Conservation (phyloP, 2,797 vertebrate genomes). For the Arnoldichthys spilopterus region DNA sequence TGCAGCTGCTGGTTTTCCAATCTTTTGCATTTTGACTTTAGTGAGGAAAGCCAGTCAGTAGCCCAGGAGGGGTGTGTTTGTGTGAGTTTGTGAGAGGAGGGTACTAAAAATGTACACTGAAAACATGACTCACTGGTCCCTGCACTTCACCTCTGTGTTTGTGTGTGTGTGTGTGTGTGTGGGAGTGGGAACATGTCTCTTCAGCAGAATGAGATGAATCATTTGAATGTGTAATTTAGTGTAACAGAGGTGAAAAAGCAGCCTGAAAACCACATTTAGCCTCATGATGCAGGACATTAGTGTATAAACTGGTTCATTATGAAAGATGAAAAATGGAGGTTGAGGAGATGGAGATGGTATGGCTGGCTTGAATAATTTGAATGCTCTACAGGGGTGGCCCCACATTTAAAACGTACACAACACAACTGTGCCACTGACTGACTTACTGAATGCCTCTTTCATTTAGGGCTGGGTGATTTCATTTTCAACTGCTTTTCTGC, state of each 20-base stretch:
- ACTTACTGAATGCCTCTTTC: no score
- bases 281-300: neutral
- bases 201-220: constrained; percentile 29
- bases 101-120: constrained; percentile 20
- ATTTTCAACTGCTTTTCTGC: no score
- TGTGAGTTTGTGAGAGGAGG: neutral
- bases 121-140: constrained; percentile 34
- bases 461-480: no score
- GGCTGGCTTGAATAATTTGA: no score
- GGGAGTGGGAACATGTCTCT: constrained; percentile 24
- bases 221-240: constrained; percentile 14
- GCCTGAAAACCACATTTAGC: neutral
- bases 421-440: no score
- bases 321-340: neutral
- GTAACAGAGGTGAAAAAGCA: neutral
- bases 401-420: no score
- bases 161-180: constrained; percentile 26
- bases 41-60: no score
- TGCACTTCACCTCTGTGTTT: constrained; percentile 26
- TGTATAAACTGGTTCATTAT: neutral
- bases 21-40: no score
- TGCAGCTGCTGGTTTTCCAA: no score
- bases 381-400: no score
- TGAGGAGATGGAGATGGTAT: no score
- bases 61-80: neutral